Evolutionary conservation across 2,113 vertebrate species (phyloP), one percentile per base, ranked within the genome.

Genomic region (Empidonax traillii): DNA sequence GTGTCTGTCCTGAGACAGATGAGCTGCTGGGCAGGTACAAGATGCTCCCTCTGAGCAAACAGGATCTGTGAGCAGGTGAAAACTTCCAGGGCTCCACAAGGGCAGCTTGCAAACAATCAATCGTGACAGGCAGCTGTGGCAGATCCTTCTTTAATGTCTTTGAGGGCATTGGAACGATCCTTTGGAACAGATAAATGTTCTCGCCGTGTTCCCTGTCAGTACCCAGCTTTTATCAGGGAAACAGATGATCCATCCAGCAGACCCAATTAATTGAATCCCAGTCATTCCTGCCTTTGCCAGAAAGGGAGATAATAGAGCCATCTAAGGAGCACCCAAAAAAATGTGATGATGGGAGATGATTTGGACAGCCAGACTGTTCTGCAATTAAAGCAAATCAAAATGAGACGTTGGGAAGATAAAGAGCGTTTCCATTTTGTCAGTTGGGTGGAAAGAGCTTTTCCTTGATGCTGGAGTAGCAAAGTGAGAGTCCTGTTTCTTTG

Each of bases 181-280:
- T 63, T 63, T 63, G 41, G 10, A 20, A 1, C 22, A 75, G 90
- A 68, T 85, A 61, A 87, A 85, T 9, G 35, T 72, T 82, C 73
- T 87, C 61, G 2, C 81, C 0, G 1, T 78, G 77, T 94, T 93
- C 77, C 61, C 52, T 89, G 93, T 52, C 81, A 67, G 46, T 67
- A 20, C 78, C 23, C 35, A 62, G 78, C 51, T 43, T 85, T 81
- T 95, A 89, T 86, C 90, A 78, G 65, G 61, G 66, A 87, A 89
- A 81, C 27, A 28, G 77, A 59, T 85, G 90, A 91, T 87, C 87
- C 47, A 15, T 78, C 77, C 87, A 52, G 73, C 84, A 94, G 77
- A 20, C 52, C 52, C 49, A 59, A 82, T 73, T 85, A 87, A 93
- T 75, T 93, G 87, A 89, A 78, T 85, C 81, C 56, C 47, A 61